Percentiles rank a stretch among this genome's conserved stretches.
These are phyloP conservation scores for Gambelia wislizenii DNA, from an alignment of 2,797 vertebrate species.

Conservation along the genomic window DNA sequence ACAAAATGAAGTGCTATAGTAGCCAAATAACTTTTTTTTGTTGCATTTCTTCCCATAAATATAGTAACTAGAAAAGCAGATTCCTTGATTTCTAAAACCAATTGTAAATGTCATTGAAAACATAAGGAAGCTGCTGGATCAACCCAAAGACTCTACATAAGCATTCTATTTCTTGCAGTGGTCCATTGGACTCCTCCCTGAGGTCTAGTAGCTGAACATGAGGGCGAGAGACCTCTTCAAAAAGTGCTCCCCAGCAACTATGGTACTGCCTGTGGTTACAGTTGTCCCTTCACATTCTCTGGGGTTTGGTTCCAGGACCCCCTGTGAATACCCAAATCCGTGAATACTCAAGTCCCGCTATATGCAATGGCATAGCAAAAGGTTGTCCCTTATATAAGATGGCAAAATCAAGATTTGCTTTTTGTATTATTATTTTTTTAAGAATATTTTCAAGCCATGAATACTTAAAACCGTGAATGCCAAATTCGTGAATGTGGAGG, in stretches of 20 bases:
- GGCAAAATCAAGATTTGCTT: no score
- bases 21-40: slow-evolving; percentile 1
- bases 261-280: neutral
- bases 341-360: no score
- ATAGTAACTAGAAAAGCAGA: neutral
- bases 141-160: neutral
- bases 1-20: neutral
- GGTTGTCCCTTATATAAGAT: no score
- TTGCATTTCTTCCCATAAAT: neutral
- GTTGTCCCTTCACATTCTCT: no score
- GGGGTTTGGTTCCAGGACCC: no score
- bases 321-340: no score
- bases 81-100: slow-evolving; percentile 19
- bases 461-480: no score
- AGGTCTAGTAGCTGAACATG: neutral
- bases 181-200: neutral
- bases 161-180: neutral
- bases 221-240: neutral
- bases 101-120: neutral
- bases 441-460: no score
- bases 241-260: neutral
- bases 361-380: no score
- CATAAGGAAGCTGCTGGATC: neutral
- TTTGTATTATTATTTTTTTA: no score
- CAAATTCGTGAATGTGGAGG: no score